A percentile compares a stretch with the other conserved stretches of the same genome.
Evolutionary conservation across 2,113 vertebrate genomes (phyloP).

Genomic region (Ranitomeya variabilis): DNA sequence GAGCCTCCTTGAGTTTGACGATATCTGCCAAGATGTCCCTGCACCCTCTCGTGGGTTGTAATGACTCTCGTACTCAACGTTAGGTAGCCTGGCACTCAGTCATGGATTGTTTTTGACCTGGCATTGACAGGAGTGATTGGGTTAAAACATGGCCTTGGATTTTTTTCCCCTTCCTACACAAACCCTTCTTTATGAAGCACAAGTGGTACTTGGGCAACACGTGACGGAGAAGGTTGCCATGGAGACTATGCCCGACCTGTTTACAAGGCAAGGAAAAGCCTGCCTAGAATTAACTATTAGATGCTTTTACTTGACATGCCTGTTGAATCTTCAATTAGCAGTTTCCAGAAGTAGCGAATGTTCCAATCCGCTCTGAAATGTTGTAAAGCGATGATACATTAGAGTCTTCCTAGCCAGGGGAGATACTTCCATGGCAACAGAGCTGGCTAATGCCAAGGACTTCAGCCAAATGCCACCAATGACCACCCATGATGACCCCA

Average conservation of each 20-base stretch:
- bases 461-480: background rate
- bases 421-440: background rate
- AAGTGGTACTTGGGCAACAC: slow-evolving; percentile 48
- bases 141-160: slow-evolving; percentile 40
- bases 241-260: slow-evolving; percentile 40
- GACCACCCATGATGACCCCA: background rate
- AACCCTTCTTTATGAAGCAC: slow-evolving; percentile 47
- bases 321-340: slow-evolving; percentile 36
- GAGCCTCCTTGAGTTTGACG: background rate
- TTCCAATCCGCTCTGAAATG: background rate
- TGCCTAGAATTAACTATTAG: slow-evolving; percentile 43
- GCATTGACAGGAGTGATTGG: slow-evolving; percentile 7
- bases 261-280: slow-evolving; percentile 38
- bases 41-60: background rate
- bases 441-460: background rate
- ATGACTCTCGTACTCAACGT: background rate
- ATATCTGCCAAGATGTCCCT: slow-evolving; percentile 7
- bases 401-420: background rate
- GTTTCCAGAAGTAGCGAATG: background rate
- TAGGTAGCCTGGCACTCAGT: background rate
- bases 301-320: background rate
- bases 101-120: background rate
- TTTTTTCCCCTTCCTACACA: slow-evolving; percentile 35
- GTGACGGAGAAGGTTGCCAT: slow-evolving; percentile 39
- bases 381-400: background rate